Base-by-base conservation (phyloP, 23 tunicate species). In the Diplosoma virens region DNA sequence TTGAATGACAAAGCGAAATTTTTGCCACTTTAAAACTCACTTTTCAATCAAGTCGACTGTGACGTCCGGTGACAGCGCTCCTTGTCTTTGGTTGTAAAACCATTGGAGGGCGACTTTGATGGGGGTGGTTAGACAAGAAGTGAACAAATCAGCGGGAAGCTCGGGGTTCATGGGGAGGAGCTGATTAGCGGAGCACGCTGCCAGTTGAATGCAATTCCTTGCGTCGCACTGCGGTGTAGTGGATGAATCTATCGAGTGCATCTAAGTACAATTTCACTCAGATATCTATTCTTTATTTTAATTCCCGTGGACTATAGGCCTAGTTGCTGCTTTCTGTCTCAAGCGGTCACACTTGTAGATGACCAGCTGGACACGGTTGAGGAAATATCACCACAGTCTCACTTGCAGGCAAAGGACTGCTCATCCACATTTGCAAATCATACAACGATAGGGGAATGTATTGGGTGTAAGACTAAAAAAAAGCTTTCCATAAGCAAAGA, bases 21-120 rank as follows among this genome's bases (percentile, higher is more conserved):
- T n/a, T n/a, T n/a, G n/a, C n/a, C n/a, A n/a, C n/a, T n/a, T n/a
- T n/a, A n/a, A n/a, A n/a, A 53, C 89, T 33, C 45, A 92, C 97
- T 85, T 92, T 67, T 92, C 97, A 69, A 92, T 85, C 18, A 81
- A 78, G 30, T 88, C 90, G 11, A 92, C 25, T 0, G 97, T 81
- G 32, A 92, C 79, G 1, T 80, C 80, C 0, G 91, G 87, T 20
- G 82, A 59, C 59, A 92, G 80, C 5, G 91, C 73, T 17, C 83
- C 91, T 9, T 92, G 92, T 34, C 83, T 60, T 34, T 92, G 97
- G 36, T 68, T 84, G 60, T 84, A 85, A 33, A 92, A 92, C 98
- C 98, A 93, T 67, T 84, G 93, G 72, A 93, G 93, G 48, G 98
- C 94, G 50, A 75, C 90, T 71, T 93, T 93, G 84, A 93, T 82